Evolutionary conservation across 1,140 invertebrate genomes (phyloP), one percentile per base, ranked within the genome.

Genomic region (Plectrocnemia conspersa): DNA sequence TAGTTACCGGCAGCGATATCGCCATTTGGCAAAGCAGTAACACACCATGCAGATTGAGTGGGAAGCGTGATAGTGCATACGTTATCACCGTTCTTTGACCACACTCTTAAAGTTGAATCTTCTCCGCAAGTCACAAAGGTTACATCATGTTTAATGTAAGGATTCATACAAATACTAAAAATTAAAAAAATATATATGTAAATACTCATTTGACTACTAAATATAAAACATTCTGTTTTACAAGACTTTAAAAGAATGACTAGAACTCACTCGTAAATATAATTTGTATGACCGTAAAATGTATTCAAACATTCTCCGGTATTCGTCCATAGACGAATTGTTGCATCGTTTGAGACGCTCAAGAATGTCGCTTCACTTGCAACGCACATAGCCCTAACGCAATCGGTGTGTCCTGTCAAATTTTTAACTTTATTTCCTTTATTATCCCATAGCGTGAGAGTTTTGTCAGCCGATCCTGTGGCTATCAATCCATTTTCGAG

Each of bases 391-490:
- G 80, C 85, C 67, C 95, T 74, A 0, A 98, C 91, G 76, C 92
- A 95, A 66, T 98, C 94, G 24, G 82, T 87, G 66, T 98, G 94
- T 6, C 86, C 93, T 77, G 76, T 70, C 21, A 80, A 58, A 52
- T 71, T 70, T 46, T 72, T 76, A 18, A 81, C 66, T 42, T 77
- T 56, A 24, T 69, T 66, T 9, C 81, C 82, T 64, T 78, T 70
- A 15, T 72, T 75, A 48, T 79, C 79, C 92, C 92, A 97, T 7
- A 94, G 65, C 61, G 85, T 85, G 40, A 98, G 88, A 10, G 80
- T 83, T 73, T 93, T 94, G 71, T 98, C 96, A 16, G 95, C 96
- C 1, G 87, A 89, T 7, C 84, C 91, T 15, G 93, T 95, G 0
- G 92, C 76, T 64, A 91, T 82, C 27, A 76, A 72, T 1, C 74